phyloP scores from a whole-genome alignment of 2,888 invertebrate genomes.

The Alsophila aescularia region DNA sequence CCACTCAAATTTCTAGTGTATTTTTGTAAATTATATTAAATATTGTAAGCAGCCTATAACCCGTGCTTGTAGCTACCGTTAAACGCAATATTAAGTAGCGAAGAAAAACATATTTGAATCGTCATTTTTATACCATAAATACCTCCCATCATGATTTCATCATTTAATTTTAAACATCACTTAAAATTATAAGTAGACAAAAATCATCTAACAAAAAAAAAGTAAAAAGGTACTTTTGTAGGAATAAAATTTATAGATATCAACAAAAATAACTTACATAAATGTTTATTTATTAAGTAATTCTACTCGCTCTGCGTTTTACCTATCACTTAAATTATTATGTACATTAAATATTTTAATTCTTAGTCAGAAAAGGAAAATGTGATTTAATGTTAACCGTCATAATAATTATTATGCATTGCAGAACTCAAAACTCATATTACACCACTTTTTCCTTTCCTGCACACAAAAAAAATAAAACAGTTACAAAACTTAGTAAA shows the following conservation, averaged over 20 bases:
- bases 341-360: conserved; percentile 24
- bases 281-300: conserved; percentile 51
- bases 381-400: not conserved
- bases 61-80: conserved; percentile 65
- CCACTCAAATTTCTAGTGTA: conserved; percentile 47
- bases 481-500: conserved; percentile 39
- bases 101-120: conserved; percentile 51
- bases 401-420: not conserved
- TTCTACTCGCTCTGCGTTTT: conserved; percentile 68
- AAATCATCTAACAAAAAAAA: conserved; percentile 66
- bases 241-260: conserved; percentile 78
- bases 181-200: conserved; percentile 63
- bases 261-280: conserved; percentile 68
- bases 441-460: conserved; percentile 30
- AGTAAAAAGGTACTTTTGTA: conserved; percentile 76
- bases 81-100: conserved; percentile 64
- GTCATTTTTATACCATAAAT: conserved; percentile 58
- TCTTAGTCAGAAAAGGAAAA: conserved; percentile 19
- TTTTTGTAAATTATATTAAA: conserved; percentile 46
- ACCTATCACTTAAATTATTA: conserved; percentile 39
- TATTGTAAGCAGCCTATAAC: conserved; percentile 68
- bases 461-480: conserved; percentile 30
- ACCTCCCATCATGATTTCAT: conserved; percentile 72
- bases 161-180: conserved; percentile 52
- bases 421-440: conserved; percentile 1